Conservation (phyloP, 2,888 invertebrate species). For the Acanthococcus lagerstroemiae region DNA sequence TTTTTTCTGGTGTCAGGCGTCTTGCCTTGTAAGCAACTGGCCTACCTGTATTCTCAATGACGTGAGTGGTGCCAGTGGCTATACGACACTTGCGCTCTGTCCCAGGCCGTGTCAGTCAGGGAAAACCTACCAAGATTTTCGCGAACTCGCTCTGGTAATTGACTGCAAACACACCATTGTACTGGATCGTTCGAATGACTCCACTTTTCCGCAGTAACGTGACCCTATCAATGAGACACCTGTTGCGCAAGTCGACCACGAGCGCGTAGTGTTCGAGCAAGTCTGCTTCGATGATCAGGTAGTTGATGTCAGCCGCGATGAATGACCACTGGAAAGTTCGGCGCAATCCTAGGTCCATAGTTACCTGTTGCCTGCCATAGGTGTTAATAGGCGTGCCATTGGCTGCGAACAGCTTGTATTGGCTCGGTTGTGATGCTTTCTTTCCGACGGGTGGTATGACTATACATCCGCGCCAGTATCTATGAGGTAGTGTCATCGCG, state of each 20-base stretch:
- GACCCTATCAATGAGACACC: background rate
- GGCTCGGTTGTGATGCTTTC: no score
- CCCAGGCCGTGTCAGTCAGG: no score
- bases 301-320: background rate
- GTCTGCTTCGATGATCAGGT: constrained; percentile 5
- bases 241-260: background rate
- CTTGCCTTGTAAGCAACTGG: no score
- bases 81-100: no score
- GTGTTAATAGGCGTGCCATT: constrained; percentile 11
- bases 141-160: no score
- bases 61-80: no score
- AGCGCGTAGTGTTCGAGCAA: background rate
- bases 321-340: background rate
- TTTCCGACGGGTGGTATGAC: no score
- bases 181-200: no score
- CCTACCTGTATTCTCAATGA: no score
- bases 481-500: constrained; percentile 21
- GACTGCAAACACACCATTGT: no score
- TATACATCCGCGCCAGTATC: constrained; percentile 33
- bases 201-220: background rate
- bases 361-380: constrained; percentile 1
- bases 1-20: no score
- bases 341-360: background rate
- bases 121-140: no score
- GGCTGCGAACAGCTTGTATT: constrained; percentile 10